Evolutionary conservation across 2,113 vertebrate species (phyloP).

Genomic region (Oncorhynchus tshawytscha): DNA sequence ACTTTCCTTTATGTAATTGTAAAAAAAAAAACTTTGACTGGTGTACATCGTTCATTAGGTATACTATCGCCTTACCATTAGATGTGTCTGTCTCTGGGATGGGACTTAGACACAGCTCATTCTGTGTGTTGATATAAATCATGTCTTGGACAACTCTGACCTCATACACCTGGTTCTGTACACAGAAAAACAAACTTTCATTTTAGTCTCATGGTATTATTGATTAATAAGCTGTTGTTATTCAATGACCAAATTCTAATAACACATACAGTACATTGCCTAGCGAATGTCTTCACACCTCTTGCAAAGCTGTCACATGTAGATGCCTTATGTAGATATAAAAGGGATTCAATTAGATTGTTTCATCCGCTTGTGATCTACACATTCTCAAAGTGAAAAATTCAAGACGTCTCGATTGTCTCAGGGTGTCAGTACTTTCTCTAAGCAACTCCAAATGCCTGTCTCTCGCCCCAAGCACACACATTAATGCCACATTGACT

Average conservation of each 20-base stretch:
- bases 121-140: conserved; percentile 63
- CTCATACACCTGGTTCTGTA: conserved; percentile 66
- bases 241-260: background rate
- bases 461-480: no score
- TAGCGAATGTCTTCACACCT: no score
- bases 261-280: background rate
- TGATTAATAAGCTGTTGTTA: background rate
- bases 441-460: no score
- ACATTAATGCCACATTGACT: no score
- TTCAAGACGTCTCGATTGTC: no score
- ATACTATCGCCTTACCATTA: conserved; percentile 32
- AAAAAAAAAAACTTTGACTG: no score
- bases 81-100: conserved; percentile 20
- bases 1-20: background rate
- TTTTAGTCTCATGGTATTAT: background rate
- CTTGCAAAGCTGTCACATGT: background rate
- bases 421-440: no score
- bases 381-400: no score
- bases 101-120: conserved; percentile 50
- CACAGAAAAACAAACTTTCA: background rate
- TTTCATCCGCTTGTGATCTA: no score
- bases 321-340: background rate
- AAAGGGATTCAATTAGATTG: no score
- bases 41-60: background rate
- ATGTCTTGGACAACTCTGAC: conserved; percentile 56